Conservation (phyloP, 2,888 invertebrate genomes). For the Zonitis immaculata region DNA sequence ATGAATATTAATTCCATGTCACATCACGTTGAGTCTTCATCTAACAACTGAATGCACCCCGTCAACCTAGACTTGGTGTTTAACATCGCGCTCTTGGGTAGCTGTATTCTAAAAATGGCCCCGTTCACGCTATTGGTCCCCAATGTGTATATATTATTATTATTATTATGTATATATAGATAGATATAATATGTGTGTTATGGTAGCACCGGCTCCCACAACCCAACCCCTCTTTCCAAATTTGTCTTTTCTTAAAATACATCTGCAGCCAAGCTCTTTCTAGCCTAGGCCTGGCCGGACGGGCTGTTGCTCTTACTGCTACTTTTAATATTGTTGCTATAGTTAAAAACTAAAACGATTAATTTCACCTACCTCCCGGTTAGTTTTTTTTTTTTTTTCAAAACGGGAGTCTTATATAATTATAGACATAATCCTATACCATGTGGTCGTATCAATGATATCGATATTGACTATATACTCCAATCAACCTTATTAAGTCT, state of each 20-base stretch:
- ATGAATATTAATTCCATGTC: slow-evolving; percentile 13
- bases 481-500: too few species aligned
- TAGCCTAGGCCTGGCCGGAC: slow-evolving; percentile 28
- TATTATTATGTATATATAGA: too few species aligned
- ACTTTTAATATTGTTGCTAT: not conserved
- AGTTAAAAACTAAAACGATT: not conserved
- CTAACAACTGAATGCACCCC: slow-evolving; percentile 39
- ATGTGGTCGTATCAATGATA: too few species aligned
- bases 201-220: slow-evolving; percentile 33
- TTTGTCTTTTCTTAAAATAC: slow-evolving; percentile 80
- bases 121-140: slow-evolving; percentile 46
- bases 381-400: too few species aligned
- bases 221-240: slow-evolving; percentile 60
- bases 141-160: slow-evolving; percentile 12
- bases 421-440: too few species aligned
- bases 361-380: not conserved
- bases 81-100: slow-evolving; percentile 39
- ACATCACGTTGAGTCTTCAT: slow-evolving; percentile 49
- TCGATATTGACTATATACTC: too few species aligned
- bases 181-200: slow-evolving; percentile 9
- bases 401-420: too few species aligned
- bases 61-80: slow-evolving; percentile 36
- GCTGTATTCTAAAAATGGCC: slow-evolving; percentile 50
- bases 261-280: slow-evolving; percentile 47
- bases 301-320: slow-evolving; percentile 22